phyloP scores from a whole-genome alignment of 2,797 vertebrate species.

The Remorina albescens region DNA sequence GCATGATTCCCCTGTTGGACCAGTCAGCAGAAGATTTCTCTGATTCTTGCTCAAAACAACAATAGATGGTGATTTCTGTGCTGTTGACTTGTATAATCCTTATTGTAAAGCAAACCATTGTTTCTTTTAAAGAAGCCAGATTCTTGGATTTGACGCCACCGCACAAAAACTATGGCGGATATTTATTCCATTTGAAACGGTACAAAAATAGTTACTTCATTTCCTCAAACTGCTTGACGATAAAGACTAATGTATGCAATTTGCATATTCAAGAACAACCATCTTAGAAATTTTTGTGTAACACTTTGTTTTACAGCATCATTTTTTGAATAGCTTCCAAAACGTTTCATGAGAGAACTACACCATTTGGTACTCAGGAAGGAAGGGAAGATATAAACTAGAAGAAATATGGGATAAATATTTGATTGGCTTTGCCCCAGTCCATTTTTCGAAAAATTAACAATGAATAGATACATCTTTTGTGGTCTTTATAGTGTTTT shows the following conservation, averaged over 20 bases:
- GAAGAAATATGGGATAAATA: not conserved
- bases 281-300: constrained; percentile 5
- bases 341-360: not conserved
- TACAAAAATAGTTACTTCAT: no score
- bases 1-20: constrained; percentile 57
- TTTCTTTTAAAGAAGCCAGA: constrained; percentile 67
- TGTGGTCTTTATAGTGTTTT: not conserved
- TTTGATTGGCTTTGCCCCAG: not conserved
- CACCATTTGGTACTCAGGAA: not conserved
- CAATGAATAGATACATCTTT: no score
- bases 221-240: no score
- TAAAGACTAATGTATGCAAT: no score
- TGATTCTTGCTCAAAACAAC: constrained; percentile 43
- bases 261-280: not conserved
- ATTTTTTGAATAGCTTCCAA: constrained; percentile 16
- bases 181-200: constrained; percentile 5
- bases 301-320: constrained; percentile 17
- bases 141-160: constrained; percentile 56
- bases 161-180: constrained; percentile 9
- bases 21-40: constrained; percentile 61
- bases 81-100: constrained; percentile 43
- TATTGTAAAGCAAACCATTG: constrained; percentile 42
- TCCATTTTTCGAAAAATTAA: not conserved
- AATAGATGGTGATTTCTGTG: constrained; percentile 48
- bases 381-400: not conserved